phyloP scores from a whole-genome alignment of 2,888 invertebrate genomes.

The Drosophila merina region DNA sequence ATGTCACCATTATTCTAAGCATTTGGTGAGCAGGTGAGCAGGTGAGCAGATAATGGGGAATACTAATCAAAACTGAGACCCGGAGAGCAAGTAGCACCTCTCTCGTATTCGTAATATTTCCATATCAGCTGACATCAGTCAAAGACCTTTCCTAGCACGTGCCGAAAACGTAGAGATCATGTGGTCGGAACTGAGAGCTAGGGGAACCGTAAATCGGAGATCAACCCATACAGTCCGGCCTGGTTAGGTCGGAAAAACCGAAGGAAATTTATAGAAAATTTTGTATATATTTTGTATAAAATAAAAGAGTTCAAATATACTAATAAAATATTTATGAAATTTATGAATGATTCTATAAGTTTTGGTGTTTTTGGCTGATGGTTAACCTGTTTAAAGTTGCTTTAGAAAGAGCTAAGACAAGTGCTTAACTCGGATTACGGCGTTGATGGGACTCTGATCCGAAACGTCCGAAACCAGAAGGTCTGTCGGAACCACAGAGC shows the following conservation, averaged over 20 bases:
- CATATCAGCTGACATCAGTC: constrained; percentile 47
- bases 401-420: constrained; percentile 3
- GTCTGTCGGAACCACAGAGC: constrained; percentile 7
- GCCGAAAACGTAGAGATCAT: constrained; percentile 54
- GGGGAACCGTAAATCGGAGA: constrained; percentile 1
- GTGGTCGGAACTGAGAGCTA: constrained; percentile 23
- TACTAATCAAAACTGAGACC: neutral
- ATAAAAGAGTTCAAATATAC: too few species aligned
- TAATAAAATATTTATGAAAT: too few species aligned
- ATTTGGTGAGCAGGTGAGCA: constrained; percentile 16
- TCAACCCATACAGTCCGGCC: constrained; percentile 2
- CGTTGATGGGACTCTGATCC: constrained; percentile 46
- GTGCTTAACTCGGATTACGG: constrained; percentile 20
- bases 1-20: constrained; percentile 22
- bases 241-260: neutral
- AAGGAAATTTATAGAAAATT: neutral
- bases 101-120: constrained; percentile 10
- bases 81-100: constrained; percentile 14
- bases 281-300: too few species aligned
- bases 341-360: too few species aligned
- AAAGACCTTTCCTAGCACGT: constrained; percentile 60
- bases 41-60: constrained; percentile 31
- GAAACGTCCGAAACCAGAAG: neutral
- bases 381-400: constrained; percentile 4
- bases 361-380: too few species aligned